phyloP scores from a whole-genome alignment of 2,888 invertebrate genomes.

The Epinotia nisella region DNA sequence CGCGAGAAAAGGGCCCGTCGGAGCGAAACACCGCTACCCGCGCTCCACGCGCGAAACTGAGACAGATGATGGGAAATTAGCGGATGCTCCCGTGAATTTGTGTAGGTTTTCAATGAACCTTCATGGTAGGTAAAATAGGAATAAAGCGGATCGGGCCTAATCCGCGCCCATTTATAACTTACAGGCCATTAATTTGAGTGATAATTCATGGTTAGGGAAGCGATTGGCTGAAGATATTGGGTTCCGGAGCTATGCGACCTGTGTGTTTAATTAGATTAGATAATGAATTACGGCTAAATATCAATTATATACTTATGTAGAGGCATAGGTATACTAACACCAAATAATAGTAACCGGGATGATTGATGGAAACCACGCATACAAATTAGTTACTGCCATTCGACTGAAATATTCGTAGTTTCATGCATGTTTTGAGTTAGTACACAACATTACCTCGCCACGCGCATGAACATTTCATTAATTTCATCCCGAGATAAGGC shows the following conservation, averaged over 20 bases:
- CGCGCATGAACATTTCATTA: conserved; percentile 30
- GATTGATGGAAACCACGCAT: no score
- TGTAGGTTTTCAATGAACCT: conserved; percentile 84
- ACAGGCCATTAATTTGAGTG: conserved; percentile 84
- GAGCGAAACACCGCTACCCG: conserved; percentile 62
- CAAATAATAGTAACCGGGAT: no score
- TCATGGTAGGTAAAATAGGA: conserved; percentile 84
- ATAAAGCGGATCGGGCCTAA: conserved; percentile 82
- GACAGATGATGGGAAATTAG: conserved; percentile 74
- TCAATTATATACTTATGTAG: neutral
- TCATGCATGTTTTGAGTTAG: conserved; percentile 18
- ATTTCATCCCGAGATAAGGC: conserved; percentile 41
- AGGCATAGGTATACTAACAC: neutral
- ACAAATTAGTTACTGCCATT: neutral
- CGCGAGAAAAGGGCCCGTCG: conserved; percentile 71
- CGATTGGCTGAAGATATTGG: conserved; percentile 77
- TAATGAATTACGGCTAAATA: conserved; percentile 26
- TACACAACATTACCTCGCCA: neutral
- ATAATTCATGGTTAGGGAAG: conserved; percentile 78
- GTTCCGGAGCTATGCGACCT: conserved; percentile 56
- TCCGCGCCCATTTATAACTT: conserved; percentile 83
- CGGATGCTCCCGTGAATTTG: conserved; percentile 82
- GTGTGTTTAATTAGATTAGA: conserved; percentile 38
- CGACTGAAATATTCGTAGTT: neutral
- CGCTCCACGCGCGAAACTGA: conserved; percentile 57